Evolutionary conservation across 2,113 vertebrate genomes (phyloP).

Genomic region (Carassius gibelio): DNA sequence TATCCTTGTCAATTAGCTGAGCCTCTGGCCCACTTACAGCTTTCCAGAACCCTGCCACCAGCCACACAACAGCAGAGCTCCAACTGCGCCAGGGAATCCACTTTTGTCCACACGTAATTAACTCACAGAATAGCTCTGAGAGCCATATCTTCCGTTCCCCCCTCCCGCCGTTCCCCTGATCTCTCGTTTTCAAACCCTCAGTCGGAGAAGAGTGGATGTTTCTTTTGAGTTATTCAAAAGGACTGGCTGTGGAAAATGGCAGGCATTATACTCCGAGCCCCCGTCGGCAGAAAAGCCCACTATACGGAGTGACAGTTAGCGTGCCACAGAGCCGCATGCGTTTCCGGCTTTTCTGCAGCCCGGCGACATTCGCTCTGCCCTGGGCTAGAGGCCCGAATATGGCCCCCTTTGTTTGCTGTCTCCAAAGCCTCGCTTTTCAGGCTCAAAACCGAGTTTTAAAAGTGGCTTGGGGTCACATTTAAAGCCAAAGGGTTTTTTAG

Average conservation of each 20-base stretch:
- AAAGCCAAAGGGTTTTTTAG: slow-evolving; percentile 27
- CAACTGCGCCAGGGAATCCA: slow-evolving; percentile 53
- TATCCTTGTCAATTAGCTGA: slow-evolving; percentile 53
- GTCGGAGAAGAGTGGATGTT: slow-evolving; percentile 62
- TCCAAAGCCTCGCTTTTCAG: slow-evolving; percentile 36
- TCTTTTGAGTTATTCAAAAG: slow-evolving; percentile 74
- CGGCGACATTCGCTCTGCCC: background rate
- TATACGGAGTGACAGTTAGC: slow-evolving; percentile 74
- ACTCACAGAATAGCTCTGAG: slow-evolving; percentile 63
- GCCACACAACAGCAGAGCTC: slow-evolving; percentile 44
- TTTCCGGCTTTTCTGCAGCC: slow-evolving; percentile 70
- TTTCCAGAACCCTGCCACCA: slow-evolving; percentile 50
- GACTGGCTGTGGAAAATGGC: slow-evolving; percentile 65
- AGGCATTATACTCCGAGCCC: slow-evolving; percentile 61
- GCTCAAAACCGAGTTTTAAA: slow-evolving; percentile 32
- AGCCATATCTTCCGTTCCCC: slow-evolving; percentile 58
- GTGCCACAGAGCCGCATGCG: slow-evolving; percentile 70
- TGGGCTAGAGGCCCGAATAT: background rate
- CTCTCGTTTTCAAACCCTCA: slow-evolving; percentile 47
- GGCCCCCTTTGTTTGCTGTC: slow-evolving; percentile 33
- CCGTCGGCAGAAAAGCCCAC: slow-evolving; percentile 55
- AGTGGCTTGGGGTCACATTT: slow-evolving; percentile 32
- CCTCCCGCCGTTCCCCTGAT: slow-evolving; percentile 41
- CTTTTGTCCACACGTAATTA: slow-evolving; percentile 71
- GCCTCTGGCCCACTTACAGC: slow-evolving; percentile 68